Conservation (phyloP, 2,113 vertebrate genomes). For the Desmodus rotundus region DNA sequence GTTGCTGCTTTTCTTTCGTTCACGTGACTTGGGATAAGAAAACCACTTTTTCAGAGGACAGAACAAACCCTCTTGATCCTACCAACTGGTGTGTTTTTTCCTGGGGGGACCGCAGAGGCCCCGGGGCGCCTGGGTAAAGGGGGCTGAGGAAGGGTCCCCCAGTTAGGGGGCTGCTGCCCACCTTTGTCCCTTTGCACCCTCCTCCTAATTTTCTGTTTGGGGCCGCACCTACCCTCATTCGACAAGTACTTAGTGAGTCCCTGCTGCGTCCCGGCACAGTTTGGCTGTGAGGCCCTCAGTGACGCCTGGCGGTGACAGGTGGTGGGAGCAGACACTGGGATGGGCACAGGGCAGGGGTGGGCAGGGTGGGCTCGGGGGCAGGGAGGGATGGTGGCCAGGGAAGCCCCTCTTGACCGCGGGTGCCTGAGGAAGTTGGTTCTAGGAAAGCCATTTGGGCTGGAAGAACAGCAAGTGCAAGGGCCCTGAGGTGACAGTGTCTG, state of each 20-base stretch:
- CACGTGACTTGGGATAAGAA: not conserved
- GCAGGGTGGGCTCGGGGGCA: not conserved
- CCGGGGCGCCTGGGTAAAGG: not conserved
- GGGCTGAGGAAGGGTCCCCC: not conserved
- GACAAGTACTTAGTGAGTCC: fast-evolving
- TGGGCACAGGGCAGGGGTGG: not conserved
- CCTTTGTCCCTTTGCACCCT: no score
- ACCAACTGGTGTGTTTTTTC: not conserved
- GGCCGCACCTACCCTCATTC: not conserved
- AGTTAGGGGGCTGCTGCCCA: not conserved
- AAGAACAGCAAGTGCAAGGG: not conserved
- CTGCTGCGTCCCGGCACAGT: fast-evolving
- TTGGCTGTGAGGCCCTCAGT: not conserved
- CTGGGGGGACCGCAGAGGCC: not conserved
- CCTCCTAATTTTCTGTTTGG: not conserved
- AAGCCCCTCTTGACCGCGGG: not conserved
- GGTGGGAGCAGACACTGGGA: not conserved
- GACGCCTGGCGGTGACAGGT: not conserved
- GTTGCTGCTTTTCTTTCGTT: not conserved
- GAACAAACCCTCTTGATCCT: not conserved
- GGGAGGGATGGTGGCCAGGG: not conserved
- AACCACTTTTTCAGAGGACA: not conserved
- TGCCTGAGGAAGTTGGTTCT: not conserved
- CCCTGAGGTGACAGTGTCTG: not conserved
- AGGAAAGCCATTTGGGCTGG: not conserved